Conservation (phyloP, 30 jellyfish, hydroid and myxozoan species). For the Cassiopea xamachana region DNA sequence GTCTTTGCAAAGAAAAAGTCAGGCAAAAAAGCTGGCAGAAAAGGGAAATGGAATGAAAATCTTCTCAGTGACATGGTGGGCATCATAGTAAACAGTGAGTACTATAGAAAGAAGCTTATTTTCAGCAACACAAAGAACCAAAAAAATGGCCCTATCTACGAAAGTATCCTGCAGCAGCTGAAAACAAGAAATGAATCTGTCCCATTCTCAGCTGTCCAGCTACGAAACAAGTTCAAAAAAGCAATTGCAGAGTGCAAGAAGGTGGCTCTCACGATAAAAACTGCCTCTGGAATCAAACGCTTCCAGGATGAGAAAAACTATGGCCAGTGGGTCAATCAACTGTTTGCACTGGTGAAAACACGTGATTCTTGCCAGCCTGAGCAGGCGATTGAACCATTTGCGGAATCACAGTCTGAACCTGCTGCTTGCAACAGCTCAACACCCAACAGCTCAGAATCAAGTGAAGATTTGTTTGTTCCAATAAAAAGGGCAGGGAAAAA, state of each 20-base stretch:
- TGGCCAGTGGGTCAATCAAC: constrained; percentile 60
- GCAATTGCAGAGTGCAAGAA: constrained; percentile 47
- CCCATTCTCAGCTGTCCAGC: constrained; percentile 53
- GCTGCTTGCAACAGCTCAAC: background rate
- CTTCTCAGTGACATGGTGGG: background rate
- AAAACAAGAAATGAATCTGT: constrained; percentile 1
- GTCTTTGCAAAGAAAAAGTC: too few relatives aligned
- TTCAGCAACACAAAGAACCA: constrained; percentile 1
- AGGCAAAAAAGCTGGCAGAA: background rate
- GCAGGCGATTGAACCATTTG: constrained; percentile 66
- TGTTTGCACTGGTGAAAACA: constrained; percentile 43
- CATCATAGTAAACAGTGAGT: constrained; percentile 2
- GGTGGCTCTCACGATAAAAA: constrained; percentile 55
- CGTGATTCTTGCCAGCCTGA: constrained; percentile 59
- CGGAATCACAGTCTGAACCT: background rate
- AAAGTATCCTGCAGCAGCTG: background rate
- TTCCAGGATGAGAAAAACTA: constrained; percentile 46
- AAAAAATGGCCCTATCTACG: constrained; percentile 3
- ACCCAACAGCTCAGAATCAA: background rate
- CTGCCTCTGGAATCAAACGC: constrained; percentile 68
- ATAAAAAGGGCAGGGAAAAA: background rate
- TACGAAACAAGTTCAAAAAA: constrained; percentile 23
- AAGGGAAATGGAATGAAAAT: constrained; percentile 1
- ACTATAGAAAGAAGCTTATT: constrained; percentile 1
- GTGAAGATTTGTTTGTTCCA: constrained; percentile 16